A percentile compares a stretch with the other conserved stretches of the same genome.
phyloP scores from a whole-genome alignment of 2,888 invertebrate species.

The Melieria omissa region DNA sequence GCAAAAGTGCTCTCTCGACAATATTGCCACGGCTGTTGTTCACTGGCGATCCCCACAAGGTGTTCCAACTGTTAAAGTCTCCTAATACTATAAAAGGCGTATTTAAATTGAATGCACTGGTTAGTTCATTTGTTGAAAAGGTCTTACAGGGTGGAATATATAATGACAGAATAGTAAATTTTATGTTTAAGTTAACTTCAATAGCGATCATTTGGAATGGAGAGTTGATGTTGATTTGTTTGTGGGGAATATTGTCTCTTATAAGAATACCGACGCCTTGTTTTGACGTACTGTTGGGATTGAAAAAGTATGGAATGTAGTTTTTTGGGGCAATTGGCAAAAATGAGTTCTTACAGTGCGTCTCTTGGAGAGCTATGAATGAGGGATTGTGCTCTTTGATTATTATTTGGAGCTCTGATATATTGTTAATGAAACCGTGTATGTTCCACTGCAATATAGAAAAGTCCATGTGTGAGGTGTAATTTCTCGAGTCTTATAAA shows the following conservation, averaged over 20 bases:
- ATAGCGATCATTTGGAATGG: conserved; percentile 14
- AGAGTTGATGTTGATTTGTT: conserved; percentile 5
- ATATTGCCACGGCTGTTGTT: conserved; percentile 11
- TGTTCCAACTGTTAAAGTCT: conserved; percentile 4
- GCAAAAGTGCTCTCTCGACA: conserved; percentile 22
- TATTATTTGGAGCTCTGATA: conserved; percentile 14
- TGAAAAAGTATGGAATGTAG: conserved; percentile 15
- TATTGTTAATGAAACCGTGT: conserved; percentile 30
- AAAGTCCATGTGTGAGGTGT: not conserved
- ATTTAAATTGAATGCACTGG: not conserved
- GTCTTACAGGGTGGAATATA: conserved; percentile 1
- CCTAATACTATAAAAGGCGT: not conserved
- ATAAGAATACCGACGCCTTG: conserved; percentile 27
- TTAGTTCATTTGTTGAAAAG: not conserved
- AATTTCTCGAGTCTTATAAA: not conserved
- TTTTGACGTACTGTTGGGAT: conserved; percentile 20
- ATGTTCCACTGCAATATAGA: conserved; percentile 28
- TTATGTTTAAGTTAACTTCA: conserved; percentile 23
- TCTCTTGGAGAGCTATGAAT: conserved; percentile 23
- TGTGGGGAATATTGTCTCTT: conserved; percentile 26
- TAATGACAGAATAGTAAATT: not conserved
- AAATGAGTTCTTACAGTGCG: conserved; percentile 19
- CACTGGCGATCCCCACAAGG: not conserved
- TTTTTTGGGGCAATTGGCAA: conserved; percentile 17
- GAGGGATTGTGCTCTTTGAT: conserved; percentile 23